phyloP scores from a whole-genome alignment of 2,113 vertebrate species.

The Grammomys surdaster region DNA sequence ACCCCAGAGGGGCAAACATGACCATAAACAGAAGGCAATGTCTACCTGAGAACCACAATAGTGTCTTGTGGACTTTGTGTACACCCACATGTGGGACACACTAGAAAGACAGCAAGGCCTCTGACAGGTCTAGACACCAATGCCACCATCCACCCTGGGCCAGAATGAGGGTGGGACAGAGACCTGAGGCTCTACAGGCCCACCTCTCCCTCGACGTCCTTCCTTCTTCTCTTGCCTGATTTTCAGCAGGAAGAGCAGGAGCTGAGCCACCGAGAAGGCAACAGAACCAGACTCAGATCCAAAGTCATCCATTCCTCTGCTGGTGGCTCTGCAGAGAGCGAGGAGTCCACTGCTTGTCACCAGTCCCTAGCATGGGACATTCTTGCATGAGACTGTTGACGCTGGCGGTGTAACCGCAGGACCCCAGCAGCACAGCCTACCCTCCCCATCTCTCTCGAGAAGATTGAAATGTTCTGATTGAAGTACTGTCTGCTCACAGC shows the following conservation, averaged over 20 bases:
- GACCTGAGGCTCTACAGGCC: neutral
- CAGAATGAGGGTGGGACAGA: neutral
- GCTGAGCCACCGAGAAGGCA: neutral
- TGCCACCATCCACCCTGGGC: neutral
- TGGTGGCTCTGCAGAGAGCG: conserved; percentile 33
- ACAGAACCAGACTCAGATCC: conserved; percentile 22
- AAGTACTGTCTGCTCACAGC: conserved; percentile 70
- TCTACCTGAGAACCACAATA: neutral
- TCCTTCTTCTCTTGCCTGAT: conserved; percentile 6
- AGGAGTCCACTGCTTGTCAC: neutral
- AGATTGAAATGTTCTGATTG: conserved; percentile 75
- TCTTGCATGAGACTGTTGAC: neutral
- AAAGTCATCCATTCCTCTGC: conserved; percentile 28
- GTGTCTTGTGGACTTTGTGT: accelerated
- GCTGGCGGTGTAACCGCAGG: conserved; percentile 37
- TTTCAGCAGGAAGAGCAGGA: neutral
- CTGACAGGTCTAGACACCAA: too few species aligned
- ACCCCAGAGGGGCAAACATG: neutral
- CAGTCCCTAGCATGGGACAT: conserved; percentile 36
- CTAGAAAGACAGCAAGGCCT: neutral
- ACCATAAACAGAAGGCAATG: neutral
- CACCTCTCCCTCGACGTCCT: neutral
- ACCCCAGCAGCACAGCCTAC: neutral
- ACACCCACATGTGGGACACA: accelerated
- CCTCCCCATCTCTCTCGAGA: conserved; percentile 11